phyloP scores from a whole-genome alignment of 2,113 vertebrate genomes.

The Chamaea fasciata region DNA sequence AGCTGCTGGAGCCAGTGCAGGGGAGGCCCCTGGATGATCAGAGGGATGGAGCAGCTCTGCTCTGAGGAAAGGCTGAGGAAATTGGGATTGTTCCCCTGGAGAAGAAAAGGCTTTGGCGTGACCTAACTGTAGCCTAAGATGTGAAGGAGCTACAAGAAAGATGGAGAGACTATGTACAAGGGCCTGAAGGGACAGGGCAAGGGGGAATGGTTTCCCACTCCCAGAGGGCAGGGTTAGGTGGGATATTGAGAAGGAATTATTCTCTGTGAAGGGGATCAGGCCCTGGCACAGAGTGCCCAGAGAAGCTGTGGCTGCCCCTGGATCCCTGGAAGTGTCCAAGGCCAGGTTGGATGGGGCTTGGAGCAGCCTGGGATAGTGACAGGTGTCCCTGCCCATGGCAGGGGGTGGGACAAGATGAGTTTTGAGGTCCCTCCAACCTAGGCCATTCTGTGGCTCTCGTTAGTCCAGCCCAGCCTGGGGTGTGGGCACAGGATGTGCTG shows the following conservation, averaged over 20 bases:
- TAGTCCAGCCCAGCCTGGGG: background rate
- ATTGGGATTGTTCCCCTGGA: background rate
- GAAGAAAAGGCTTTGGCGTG: background rate
- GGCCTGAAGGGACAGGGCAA: background rate
- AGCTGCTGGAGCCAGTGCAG: background rate
- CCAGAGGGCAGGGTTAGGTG: fast-evolving
- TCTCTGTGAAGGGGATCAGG: fast-evolving
- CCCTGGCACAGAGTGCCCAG: background rate
- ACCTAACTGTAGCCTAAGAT: background rate
- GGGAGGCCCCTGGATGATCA: background rate
- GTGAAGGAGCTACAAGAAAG: background rate
- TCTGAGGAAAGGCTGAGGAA: background rate
- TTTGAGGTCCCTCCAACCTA: background rate
- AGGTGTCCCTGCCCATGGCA: background rate
- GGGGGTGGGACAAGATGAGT: fast-evolving
- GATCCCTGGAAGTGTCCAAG: background rate
- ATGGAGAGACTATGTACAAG: background rate
- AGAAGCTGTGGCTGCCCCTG: background rate
- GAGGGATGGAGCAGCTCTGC: background rate
- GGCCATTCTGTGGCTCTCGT: background rate
- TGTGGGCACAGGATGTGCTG: background rate
- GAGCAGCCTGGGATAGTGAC: fast-evolving
- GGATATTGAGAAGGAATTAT: background rate
- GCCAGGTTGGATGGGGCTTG: fast-evolving
- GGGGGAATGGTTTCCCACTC: background rate